Percentiles rank a stretch among this genome's conserved stretches.
Evolutionary conservation across 2,797 vertebrate genomes (phyloP).

Genomic region (Galaxias olidus): DNA sequence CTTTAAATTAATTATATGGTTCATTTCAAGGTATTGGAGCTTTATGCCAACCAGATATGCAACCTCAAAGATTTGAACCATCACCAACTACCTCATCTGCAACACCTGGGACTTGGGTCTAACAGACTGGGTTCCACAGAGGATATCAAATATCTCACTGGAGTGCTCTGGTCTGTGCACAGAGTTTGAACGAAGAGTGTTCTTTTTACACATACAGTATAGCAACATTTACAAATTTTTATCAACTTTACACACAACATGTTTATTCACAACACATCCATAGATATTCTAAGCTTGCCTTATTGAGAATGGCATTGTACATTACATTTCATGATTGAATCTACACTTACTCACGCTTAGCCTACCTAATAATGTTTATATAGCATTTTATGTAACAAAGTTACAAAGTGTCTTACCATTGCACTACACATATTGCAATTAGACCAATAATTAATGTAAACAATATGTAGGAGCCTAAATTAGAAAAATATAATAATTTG

Average conservation of each 20-base stretch:
- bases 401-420: too few species aligned
- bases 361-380: too few species aligned
- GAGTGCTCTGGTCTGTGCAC: slow-evolving; percentile 78
- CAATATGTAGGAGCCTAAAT: too few species aligned
- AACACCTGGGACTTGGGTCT: slow-evolving; percentile 80
- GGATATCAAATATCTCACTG: slow-evolving; percentile 67
- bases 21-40: slow-evolving; percentile 80
- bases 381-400: too few species aligned
- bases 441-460: too few species aligned
- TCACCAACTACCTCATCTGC: slow-evolving; percentile 63
- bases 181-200: not conserved
- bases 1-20: not conserved
- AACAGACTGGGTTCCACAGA: slow-evolving; percentile 70
- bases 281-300: not conserved
- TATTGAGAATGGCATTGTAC: too few species aligned
- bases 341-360: not conserved
- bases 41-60: slow-evolving; percentile 77
- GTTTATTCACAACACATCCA: not conserved
- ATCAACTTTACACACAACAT: too few species aligned
- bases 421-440: too few species aligned
- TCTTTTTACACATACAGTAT: not conserved
- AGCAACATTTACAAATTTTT: too few species aligned
- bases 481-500: too few species aligned
- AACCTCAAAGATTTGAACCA: slow-evolving; percentile 68
- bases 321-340: not conserved